phyloP scores from a whole-genome alignment of 92 coral and sea anemone species.

The Phymanthus crucifer region DNA sequence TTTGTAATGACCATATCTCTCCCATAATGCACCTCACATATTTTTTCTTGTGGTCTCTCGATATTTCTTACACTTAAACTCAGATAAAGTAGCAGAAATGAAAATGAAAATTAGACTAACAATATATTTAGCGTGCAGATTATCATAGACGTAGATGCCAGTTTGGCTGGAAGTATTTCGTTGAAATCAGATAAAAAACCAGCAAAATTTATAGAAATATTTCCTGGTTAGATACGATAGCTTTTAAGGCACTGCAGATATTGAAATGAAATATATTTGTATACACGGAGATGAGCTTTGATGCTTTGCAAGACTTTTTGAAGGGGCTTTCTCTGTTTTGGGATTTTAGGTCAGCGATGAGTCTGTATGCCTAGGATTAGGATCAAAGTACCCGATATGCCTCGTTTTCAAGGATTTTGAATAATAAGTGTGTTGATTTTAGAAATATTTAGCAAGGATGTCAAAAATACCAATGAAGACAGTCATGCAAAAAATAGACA shows the following conservation, averaged over 20 bases:
- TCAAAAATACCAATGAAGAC: no score
- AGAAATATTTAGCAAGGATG: not conserved
- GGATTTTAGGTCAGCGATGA: not conserved
- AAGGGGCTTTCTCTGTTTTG: not conserved
- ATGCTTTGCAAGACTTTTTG: not conserved
- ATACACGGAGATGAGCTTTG: not conserved
- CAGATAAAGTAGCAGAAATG: no score
- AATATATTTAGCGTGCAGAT: no score
- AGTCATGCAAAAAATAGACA: no score
- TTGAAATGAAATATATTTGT: not conserved
- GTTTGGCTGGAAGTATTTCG: not conserved
- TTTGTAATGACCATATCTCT: no score
- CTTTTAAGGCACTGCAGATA: conserved; percentile 1
- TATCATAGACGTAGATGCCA: not conserved
- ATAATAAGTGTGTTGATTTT: not conserved
- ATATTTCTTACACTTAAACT: no score
- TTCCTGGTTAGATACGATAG: not conserved
- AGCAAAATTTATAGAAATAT: not conserved
- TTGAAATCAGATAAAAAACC: not conserved
- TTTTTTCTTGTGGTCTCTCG: no score
- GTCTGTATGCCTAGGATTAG: not conserved
- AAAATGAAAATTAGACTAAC: no score
- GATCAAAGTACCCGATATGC: no score
- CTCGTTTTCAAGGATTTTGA: not conserved
- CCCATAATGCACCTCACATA: no score